Evolutionary conservation across 2,797 vertebrate species (phyloP), one percentile per base, ranked within the genome.

Genomic region (Parauchenoglanis punctatus): DNA sequence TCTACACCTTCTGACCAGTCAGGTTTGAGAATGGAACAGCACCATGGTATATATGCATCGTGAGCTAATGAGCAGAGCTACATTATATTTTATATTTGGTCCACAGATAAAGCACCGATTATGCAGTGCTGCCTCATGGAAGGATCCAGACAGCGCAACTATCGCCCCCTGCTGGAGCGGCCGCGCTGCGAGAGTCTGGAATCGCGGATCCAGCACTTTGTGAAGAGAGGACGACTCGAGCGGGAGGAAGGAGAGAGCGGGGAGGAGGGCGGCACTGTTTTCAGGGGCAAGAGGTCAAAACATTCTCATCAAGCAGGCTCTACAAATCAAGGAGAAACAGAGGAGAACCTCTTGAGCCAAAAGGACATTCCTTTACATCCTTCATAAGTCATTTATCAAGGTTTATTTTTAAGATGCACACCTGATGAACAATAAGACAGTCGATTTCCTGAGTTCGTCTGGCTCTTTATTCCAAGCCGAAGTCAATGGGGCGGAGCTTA

Each of bases 131-230:
- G 94, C 78, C 95, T 99, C 0, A 87, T 97, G 40, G 98, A 99
- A 91, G 98, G 98, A 2, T 95, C 96, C 89, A 95, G 93, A 89
- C 96, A 96, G 65, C 97, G 92, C 15, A 96, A 94, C 13, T 99
- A 99, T 92, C 96, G 95, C 7, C 97, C 96, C 0, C 88, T 99
- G 85, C 94, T 99, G 92, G 94, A 97, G 77, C 96, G 98, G 1
- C 97, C 97, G 0, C 93, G 95, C 82, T 99, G 98, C 44, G 96
- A 98, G 93, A 98, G 97, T 83, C 92, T 99, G 92, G 97, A 99
- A 92, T 97, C 97, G 4, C 94, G 97, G 76, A 98, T 99, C 87
- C 94, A 96, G 63, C 98, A 98, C 88, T 99, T 97, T 81, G 96
- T 98, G 73, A 96, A 94, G 35, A 95, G 97, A 92, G 98, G 98